Evolutionary conservation across 2,113 vertebrate species (phyloP), one percentile per base, ranked within the genome.

Genomic region (Dromas ardeola): DNA sequence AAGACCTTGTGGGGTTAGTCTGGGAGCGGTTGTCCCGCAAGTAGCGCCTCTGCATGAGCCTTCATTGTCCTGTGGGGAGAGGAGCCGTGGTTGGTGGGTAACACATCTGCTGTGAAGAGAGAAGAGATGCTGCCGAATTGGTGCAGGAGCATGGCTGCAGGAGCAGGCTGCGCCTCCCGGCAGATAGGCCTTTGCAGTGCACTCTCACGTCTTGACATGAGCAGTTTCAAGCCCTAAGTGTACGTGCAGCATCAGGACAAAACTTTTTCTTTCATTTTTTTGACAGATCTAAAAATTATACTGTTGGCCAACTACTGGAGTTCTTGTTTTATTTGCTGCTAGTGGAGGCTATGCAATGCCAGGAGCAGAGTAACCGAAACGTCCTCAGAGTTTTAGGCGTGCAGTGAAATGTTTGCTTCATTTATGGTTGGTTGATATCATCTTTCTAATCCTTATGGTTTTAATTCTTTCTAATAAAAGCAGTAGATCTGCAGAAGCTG

Each of bases 261-360:
- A 88, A 81, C 32, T 38, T 66, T 11, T 74, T 81, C 26, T 95
- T 69, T 67, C 5, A 27, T 69, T 72, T 52, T 86, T 71, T 73
- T 36, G 10, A 36, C 17, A 49, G 34, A 77, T 89, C 16, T 17
- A 56, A 72, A 61, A 55, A 26, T 76, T 52, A 13, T 29, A 5
- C n/a, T 43, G 18, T 56, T 86, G 61, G 15, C 61, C 55, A 47
- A 3, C 43, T 63, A 34, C 50, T 66, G n/a, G 10, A 76, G 52
- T 91, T 92, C 29, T 59, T 88, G 26, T 19, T 94, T 80, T 40
- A 25, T 82, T 94, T 94, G 38, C 36, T 93, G 50, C 49, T 82
- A 13, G 22, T 55, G 53, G 11, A 83, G 71, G 22, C 50, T 80
- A 25, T 88, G 70, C n/a, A 43, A 4, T 52, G 70, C 36, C 30